A percentile compares a stretch with the other conserved stretches of the same genome.
Conservation (phyloP, 2,888 invertebrate species). For the Caenorhabditis drosophilae region DNA sequence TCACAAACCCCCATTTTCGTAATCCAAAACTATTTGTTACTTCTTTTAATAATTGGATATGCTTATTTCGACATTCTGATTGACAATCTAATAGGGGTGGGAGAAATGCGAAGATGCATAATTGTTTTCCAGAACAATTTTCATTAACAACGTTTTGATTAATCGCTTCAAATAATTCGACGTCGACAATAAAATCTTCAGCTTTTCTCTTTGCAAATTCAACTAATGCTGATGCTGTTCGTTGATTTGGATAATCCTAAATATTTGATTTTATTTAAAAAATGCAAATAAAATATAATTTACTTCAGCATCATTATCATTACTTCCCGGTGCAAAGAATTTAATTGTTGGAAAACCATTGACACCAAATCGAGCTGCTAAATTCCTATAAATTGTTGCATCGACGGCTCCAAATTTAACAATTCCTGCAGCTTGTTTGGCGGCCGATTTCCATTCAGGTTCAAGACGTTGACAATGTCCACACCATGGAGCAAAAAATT, state of each 20-base stretch:
- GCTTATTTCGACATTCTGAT: slow-evolving; percentile 85
- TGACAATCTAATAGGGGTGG: slow-evolving; percentile 95
- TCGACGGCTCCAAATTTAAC: slow-evolving; percentile 72
- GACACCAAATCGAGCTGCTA: slow-evolving; percentile 82
- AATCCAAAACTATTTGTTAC: slow-evolving; percentile 89
- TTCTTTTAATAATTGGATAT: slow-evolving; percentile 78
- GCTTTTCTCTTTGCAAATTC: slow-evolving; percentile 9
- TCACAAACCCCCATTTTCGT: slow-evolving; percentile 81
- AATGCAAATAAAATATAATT: too few species aligned
- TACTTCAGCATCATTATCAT: slow-evolving; percentile 70
- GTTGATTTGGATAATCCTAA: slow-evolving; percentile 77
- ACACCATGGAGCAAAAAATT: slow-evolving; percentile 4
- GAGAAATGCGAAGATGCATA: slow-evolving; percentile 85
- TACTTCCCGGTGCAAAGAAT: slow-evolving; percentile 75
- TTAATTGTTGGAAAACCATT: slow-evolving; percentile 96
- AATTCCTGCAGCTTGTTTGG: not conserved
- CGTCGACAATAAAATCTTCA: slow-evolving; percentile 6
- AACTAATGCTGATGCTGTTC: slow-evolving; percentile 76
- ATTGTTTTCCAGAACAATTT: slow-evolving; percentile 82
- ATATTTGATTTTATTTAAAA: not conserved
- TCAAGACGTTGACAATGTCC: not conserved
- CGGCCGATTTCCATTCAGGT: slow-evolving; percentile 1
- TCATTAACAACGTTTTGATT: slow-evolving; percentile 77
- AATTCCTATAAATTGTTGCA: slow-evolving; percentile 85
- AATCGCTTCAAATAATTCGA: slow-evolving; percentile 24